Evolutionary conservation across 35 echinoderm and acorn worm species (phyloP), one percentile per base, ranked within the genome.

Genomic region (Hemicentrotus pulcherrimus): DNA sequence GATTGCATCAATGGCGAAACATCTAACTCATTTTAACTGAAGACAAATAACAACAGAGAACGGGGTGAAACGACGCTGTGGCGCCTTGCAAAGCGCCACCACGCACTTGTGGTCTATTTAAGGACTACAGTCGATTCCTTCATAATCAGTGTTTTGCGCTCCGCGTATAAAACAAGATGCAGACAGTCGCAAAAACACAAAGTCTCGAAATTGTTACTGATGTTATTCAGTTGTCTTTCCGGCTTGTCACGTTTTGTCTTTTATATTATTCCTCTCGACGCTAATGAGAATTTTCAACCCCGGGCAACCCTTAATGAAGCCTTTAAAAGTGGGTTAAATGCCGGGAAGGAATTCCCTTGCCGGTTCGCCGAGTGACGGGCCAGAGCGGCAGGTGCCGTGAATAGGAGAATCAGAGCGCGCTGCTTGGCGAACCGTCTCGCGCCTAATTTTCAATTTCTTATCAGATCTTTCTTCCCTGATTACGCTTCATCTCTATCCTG

Each of bases 121-220:
- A 28, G 65, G 22, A 78, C 65, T n/a, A 59, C 16, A 22, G 65
- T 18, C 65, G 22, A 78, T 78, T 28, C 28, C 24, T 78, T 28
- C 19, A 4, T 78, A 28, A 78, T 78, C 22, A 22, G 7, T 22
- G 24, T 78, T 78, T 6, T 78, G n/a, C 65, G 65, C 65, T 55
- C 19, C 5, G 65, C 6, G 4, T 78, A 28, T n/a, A 22, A 59
- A 22, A 78, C 65, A 2, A 78, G 24, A 28, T 78, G 24, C 28
- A 78, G 65, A 78, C 65, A 78, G 65, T 78, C 65, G 65, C 4
- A n/a, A 78, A 78, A 78, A 78, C 65, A 78, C 65, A 78, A 78
- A 78, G 65, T 78, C 22, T 78, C 65, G 28, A 78, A n/a, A 78
- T 78, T 78, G 65, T n/a, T 78, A 1, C 65, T 22, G 22, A 78